Conservation (phyloP, 2,797 vertebrate genomes). For the Ispidina lecontei region DNA sequence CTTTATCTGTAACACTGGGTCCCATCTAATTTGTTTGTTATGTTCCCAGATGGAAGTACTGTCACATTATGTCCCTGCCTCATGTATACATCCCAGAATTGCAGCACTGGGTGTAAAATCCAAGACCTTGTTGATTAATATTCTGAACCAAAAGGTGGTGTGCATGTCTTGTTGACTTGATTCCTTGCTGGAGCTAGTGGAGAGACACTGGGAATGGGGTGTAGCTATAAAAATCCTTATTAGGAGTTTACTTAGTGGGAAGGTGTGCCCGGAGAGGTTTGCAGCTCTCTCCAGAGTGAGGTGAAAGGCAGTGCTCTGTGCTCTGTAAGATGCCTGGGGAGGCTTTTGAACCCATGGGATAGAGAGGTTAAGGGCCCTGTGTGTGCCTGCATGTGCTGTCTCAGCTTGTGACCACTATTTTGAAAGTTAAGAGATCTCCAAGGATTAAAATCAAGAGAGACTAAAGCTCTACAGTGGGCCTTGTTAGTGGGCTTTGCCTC, state of each 20-base stretch:
- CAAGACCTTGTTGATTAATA: neutral
- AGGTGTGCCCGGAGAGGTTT: neutral
- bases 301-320: constrained; percentile 5
- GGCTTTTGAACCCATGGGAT: neutral
- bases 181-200: constrained; percentile 3
- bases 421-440: constrained; percentile 19
- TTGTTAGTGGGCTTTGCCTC: neutral
- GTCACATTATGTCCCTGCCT: neutral
- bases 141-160: neutral
- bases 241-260: neutral
- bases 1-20: neutral
- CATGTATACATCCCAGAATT: neutral
- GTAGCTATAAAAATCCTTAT: constrained; percentile 50
- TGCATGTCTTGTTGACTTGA: neutral
- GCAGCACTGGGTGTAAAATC: neutral
- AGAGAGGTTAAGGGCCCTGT: neutral
- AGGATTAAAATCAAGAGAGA: neutral
- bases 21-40: neutral
- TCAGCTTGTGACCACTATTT: neutral
- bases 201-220: constrained; percentile 23
- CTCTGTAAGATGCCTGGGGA: neutral
- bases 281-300: neutral
- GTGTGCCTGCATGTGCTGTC: neutral
- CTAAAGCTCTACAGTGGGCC: neutral
- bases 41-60: neutral